Evolutionary conservation across 30 jellyfish, hydroid and myxozoan species (phyloP).

Genomic region (Pelagia noctiluca): DNA sequence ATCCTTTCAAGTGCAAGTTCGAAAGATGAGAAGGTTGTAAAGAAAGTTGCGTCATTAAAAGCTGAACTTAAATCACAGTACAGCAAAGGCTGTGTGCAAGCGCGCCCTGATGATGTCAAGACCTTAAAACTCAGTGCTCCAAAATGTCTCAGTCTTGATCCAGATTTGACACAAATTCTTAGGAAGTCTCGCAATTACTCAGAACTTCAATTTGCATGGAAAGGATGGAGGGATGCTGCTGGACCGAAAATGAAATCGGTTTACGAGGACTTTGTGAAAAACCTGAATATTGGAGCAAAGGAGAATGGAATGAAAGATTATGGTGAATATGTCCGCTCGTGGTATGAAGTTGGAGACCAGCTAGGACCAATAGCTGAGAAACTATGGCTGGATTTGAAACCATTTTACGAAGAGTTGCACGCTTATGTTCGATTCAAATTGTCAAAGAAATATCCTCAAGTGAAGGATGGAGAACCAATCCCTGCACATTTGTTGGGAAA

Average conservation of each 20-base stretch:
- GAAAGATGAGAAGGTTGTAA: not conserved
- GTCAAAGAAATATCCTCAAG: slow-evolving; percentile 54
- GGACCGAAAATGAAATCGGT: slow-evolving; percentile 80
- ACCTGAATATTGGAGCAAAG: slow-evolving; percentile 83
- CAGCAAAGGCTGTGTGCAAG: slow-evolving; percentile 84
- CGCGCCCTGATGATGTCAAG: slow-evolving; percentile 66
- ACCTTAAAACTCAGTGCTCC: slow-evolving; percentile 41
- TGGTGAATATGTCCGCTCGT: slow-evolving; percentile 89
- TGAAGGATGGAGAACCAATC: slow-evolving; percentile 87
- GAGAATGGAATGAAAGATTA: slow-evolving; percentile 82
- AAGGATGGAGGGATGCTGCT: slow-evolving; percentile 91
- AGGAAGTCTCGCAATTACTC: slow-evolving; percentile 72
- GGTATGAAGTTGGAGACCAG: slow-evolving; percentile 83
- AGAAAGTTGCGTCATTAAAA: not conserved
- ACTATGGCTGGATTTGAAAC: slow-evolving; percentile 90
- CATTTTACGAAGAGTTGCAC: slow-evolving; percentile 94
- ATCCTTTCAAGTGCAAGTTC: slow-evolving; percentile 26
- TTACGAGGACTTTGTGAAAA: slow-evolving; percentile 67
- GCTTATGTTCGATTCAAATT: slow-evolving; percentile 90
- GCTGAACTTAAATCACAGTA: slow-evolving; percentile 50
- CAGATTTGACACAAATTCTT: slow-evolving; percentile 62
- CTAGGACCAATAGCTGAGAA: slow-evolving; percentile 76
- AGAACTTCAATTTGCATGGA: slow-evolving; percentile 90
- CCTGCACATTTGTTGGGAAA: slow-evolving; percentile 98
- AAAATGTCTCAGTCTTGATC: slow-evolving; percentile 73